Conservation (phyloP, 2,113 vertebrate species). For the Chionomys nivalis region DNA sequence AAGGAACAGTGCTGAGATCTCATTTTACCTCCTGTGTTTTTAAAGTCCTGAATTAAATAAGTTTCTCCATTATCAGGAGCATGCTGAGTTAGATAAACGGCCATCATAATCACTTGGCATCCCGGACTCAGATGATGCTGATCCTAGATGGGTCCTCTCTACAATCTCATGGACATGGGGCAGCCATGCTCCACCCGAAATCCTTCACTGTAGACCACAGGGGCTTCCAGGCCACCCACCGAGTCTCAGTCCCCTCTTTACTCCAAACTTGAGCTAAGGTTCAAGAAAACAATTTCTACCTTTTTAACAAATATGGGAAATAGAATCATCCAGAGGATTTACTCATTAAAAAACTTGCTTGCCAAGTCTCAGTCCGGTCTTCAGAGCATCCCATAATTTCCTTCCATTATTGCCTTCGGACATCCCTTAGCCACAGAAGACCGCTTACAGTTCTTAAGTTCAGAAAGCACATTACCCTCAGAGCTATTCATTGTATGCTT, state of each 20-base stretch:
- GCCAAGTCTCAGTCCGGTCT: neutral
- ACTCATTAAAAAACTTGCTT: neutral
- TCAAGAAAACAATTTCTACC: neutral
- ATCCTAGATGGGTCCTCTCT: rapidly evolving
- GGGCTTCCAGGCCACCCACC: neutral
- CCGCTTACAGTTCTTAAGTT: neutral
- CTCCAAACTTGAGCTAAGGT: neutral
- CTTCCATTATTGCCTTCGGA: neutral
- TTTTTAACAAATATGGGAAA: too few species aligned
- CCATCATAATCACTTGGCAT: rapidly evolving
- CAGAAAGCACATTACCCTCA: neutral
- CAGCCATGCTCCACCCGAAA: rapidly evolving
- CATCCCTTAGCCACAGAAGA: neutral
- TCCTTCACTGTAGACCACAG: neutral
- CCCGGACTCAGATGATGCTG: neutral
- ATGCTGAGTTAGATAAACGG: too few species aligned
- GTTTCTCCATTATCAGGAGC: neutral
- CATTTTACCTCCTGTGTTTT: too few species aligned
- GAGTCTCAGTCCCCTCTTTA: neutral
- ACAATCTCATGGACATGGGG: rapidly evolving
- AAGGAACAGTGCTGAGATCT: neutral
- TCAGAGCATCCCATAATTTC: neutral
- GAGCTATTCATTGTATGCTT: neutral
- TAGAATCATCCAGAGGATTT: neutral
- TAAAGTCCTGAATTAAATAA: neutral